Percentiles rank a stretch among this genome's conserved stretches.
These are phyloP conservation scores for Parauchenoglanis punctatus DNA, from an alignment of 2,797 vertebrate genomes.

Conservation along the genomic window DNA sequence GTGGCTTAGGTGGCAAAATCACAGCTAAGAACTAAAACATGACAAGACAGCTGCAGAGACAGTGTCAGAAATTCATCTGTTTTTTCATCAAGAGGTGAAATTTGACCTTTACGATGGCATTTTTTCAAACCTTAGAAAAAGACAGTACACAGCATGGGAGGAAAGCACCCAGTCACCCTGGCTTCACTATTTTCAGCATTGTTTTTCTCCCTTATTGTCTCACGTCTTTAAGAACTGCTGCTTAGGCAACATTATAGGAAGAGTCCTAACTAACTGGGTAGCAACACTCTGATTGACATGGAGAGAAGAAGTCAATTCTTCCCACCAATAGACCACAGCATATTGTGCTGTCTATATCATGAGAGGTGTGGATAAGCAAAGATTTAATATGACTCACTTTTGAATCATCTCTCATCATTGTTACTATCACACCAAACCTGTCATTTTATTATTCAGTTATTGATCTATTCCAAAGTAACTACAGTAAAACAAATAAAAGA, in stretches of 20 bases:
- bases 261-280: background rate
- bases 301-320: background rate
- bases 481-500: background rate
- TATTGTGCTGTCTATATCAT: background rate
- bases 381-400: constrained; percentile 1
- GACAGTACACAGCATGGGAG: constrained; percentile 12
- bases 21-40: constrained; percentile 58
- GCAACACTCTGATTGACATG: background rate
- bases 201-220: background rate
- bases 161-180: constrained; percentile 5
- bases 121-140: constrained; percentile 24
- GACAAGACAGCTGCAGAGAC: constrained; percentile 22
- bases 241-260: background rate
- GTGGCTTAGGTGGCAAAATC: constrained; percentile 56
- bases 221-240: background rate
- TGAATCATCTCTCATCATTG: background rate
- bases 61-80: constrained; percentile 23
- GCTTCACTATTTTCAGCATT: background rate
- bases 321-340: background rate
- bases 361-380: background rate
- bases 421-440: background rate
- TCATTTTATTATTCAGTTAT: background rate
- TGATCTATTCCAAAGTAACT: background rate
- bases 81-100: constrained; percentile 28
- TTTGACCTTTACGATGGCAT: constrained; percentile 34